Conservation (phyloP, 92 coral and sea anemone genomes). For the Galaxea fascicularis region DNA sequence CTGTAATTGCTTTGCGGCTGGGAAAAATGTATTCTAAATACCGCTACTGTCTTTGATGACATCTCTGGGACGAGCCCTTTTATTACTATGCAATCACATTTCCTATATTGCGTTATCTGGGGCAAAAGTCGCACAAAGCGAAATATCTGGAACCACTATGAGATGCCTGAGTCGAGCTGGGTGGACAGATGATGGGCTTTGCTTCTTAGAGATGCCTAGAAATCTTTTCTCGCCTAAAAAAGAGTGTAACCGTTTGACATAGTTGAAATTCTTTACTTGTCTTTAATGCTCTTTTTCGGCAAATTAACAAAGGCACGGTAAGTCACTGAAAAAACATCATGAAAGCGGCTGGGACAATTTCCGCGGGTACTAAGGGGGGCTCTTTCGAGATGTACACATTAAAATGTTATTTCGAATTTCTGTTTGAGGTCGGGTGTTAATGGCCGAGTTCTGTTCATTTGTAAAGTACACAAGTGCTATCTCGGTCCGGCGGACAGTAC, state of each 20-base stretch:
- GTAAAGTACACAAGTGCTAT: background rate
- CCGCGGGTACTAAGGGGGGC: constrained; percentile 26
- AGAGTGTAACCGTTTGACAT: constrained; percentile 80
- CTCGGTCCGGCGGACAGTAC: background rate
- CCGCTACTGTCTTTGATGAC: constrained; percentile 40
- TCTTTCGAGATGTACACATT: constrained; percentile 1
- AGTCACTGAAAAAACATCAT: constrained; percentile 62
- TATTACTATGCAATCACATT: constrained; percentile 7
- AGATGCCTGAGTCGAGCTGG: background rate
- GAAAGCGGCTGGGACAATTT: constrained; percentile 14
- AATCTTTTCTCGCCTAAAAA: constrained; percentile 11
- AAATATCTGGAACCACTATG: background rate
- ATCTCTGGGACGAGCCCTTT: constrained; percentile 15
- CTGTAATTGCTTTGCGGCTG: constrained; percentile 30
- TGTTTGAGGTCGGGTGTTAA: constrained; percentile 24
- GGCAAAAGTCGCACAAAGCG: background rate
- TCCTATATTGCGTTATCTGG: constrained; percentile 28
- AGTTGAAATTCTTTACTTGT: constrained; percentile 72
- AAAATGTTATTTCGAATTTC: constrained; percentile 12
- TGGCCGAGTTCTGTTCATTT: constrained; percentile 8
- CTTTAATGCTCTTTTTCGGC: constrained; percentile 72
- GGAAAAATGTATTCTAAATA: constrained; percentile 34
- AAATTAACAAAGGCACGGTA: constrained; percentile 59
- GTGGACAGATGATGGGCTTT: background rate
- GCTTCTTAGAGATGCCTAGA: background rate